Base-by-base conservation (phyloP, 2,797 vertebrate species). In the Sardinella longiceps region DNA sequence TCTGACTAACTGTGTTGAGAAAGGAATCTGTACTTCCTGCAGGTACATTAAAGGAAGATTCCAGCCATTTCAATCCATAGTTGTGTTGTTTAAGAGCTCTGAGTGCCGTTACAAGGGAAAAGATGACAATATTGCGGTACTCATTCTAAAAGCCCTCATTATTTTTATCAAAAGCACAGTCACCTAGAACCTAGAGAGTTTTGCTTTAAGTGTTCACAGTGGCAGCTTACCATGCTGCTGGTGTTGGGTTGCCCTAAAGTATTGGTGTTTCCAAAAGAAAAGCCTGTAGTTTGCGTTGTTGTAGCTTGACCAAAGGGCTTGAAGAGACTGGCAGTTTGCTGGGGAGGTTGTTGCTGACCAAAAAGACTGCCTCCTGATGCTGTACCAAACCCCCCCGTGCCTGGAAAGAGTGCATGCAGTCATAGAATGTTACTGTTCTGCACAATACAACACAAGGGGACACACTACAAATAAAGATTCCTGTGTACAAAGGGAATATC, bases 231-330 rank as follows among this genome's bases (percentile, higher is more conserved):
- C 95, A 99, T 97, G n/a, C 92, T 97, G 90, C 87, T 97, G 5
- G 97, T 97, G 91, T 96, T 97, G 0, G 97, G 93, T 90, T 97
- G 97, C 0, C 97, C 97, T 81, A 98, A 92, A 0, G 97, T 96
- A 89, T 92, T 96, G 83, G 96, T 96, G 88, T 94, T 97, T 1
- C 95, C 97, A 1, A 99, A 99, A 0, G 96, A 96, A 88, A 99
- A 99, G 66, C 96, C 95, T 0, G 97, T 94, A 92, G 95, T 98
- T 82, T 92, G 98, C 0, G 98, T 96, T 0, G 96, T 96, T 7
- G 97, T 97, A 51, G 96, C 83, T 39, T 96, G 94, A 0, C 96
- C 97, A 0, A 99, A 99, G 0, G 98, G 97, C 85, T 99, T 99
- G 84, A 99, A 99, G 9, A 99, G 95, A 84, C 96, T 98, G 0